phyloP scores from a whole-genome alignment of 1,140 invertebrate species.

The Musca domestica region DNA sequence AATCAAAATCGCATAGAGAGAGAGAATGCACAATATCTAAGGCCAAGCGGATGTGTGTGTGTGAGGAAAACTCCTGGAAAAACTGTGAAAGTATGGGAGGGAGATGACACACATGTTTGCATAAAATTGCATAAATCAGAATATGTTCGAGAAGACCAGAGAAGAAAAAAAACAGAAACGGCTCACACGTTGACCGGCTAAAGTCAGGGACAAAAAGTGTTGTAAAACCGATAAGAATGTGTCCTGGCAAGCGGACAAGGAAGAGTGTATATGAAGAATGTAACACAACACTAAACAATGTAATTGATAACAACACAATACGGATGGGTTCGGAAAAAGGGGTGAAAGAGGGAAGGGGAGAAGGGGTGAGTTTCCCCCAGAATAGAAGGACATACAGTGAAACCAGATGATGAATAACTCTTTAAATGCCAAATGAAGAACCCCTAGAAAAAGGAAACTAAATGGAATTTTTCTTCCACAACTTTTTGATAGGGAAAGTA shows the following conservation, averaged over 20 bases:
- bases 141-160: neutral
- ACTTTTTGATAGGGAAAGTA: too few relatives aligned
- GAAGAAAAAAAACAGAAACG: neutral
- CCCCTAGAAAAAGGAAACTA: neutral
- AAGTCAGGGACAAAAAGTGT: neutral
- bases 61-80: too few relatives aligned
- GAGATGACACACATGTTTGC: slow-evolving; percentile 9
- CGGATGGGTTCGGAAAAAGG: neutral
- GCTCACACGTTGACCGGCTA: neutral
- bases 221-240: neutral
- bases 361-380: too few relatives aligned
- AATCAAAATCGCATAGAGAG: too few relatives aligned
- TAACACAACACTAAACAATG: neutral
- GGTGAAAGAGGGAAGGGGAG: neutral
- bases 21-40: too few relatives aligned
- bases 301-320: neutral
- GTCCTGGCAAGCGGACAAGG: too few relatives aligned
- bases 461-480: too few relatives aligned
- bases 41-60: too few relatives aligned
- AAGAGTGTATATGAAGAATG: too few relatives aligned
- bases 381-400: too few relatives aligned
- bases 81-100: neutral
- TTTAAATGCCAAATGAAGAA: too few relatives aligned
- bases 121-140: slow-evolving; percentile 16
- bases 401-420: too few relatives aligned